Base-by-base conservation (phyloP, 2,888 invertebrate genomes). In the Eretmocerus hayati region DNA sequence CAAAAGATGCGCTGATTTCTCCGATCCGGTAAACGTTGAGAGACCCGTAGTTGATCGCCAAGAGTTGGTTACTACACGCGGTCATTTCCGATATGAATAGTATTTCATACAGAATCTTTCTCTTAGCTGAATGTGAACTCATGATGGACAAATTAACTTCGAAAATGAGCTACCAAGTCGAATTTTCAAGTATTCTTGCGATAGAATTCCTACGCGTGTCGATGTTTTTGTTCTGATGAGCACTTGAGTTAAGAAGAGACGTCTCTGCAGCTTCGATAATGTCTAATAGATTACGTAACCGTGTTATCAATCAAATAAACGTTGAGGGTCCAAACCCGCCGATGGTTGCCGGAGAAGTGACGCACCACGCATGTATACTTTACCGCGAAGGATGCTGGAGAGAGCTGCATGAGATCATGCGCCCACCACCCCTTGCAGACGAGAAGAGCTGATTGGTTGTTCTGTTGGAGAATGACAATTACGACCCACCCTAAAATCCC, bases 271-370 rank as follows among this genome's bases (percentile, higher is more conserved):
- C 6, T 2, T 33, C 5, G 33, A n/a, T n/a, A 11, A n/a, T 13
- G n/a, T 33, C 5, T 15, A 33, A 33, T 5, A n/a, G n/a, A n/a
- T n/a, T 5, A 41, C 18, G 26, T 31, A 22, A 18, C 11, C 18
- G 20, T n/a, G n/a, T 21, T 5, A 19, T 32, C 15, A 49, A 48
- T 51, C 44, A 30, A 23, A 44, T 52, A 58, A 57, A 56, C 65
- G 66, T 59, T 62, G 61, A 58, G 63, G 64, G 67, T 69, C 67
- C 61, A 66, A 62, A 66, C 65, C 65, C 62, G 62, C 62, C 59
- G 66, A 66, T 66, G 64, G 70, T 69, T 69, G 67, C 64, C 62
- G 68, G 66, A 65, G 68, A 69, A 70, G 68, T 69, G 68, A 68
- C 64, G 42, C 42, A 39, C 20, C 36, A 33, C 22, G 65, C 65